Conservation (phyloP, 1,140 invertebrate genomes). For the Meloidogyne exigua region DNA sequence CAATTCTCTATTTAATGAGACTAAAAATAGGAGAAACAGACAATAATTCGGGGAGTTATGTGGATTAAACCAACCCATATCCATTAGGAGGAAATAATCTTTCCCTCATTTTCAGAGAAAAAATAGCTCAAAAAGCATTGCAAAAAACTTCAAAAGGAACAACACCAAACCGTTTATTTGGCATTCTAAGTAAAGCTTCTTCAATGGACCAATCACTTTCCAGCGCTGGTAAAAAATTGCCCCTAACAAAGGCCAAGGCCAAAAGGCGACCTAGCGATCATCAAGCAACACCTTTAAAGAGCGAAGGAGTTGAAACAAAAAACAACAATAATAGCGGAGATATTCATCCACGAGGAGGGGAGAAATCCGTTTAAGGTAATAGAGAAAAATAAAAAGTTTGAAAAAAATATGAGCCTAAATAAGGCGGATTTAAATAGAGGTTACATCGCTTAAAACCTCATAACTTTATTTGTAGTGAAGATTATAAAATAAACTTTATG, state of each 20-base stretch:
- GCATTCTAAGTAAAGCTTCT: neutral
- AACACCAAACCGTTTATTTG: neutral
- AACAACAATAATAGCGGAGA: neutral
- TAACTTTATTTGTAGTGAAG: too few relatives aligned
- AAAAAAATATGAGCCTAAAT: too few relatives aligned
- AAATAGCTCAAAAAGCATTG: neutral
- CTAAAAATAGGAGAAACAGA: neutral
- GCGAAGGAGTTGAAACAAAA: neutral
- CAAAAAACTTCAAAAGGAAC: neutral
- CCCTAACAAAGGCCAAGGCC: neutral
- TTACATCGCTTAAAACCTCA: too few relatives aligned
- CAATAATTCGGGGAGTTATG: neutral
- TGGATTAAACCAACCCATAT: neutral
- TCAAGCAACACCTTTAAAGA: neutral
- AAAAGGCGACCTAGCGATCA: neutral
- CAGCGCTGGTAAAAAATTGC: neutral
- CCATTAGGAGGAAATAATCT: neutral
- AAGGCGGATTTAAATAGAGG: too few relatives aligned
- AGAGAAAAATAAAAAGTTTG: too few relatives aligned
- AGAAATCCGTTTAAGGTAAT: slow-evolving; percentile 58
- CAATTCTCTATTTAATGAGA: too few relatives aligned
- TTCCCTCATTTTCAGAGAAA: neutral
- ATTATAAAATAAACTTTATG: too few relatives aligned
- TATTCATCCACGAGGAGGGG: slow-evolving; percentile 54
- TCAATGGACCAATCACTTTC: neutral